Conservation (phyloP, 2,888 invertebrate species). For the Steinernema scapterisci region DNA sequence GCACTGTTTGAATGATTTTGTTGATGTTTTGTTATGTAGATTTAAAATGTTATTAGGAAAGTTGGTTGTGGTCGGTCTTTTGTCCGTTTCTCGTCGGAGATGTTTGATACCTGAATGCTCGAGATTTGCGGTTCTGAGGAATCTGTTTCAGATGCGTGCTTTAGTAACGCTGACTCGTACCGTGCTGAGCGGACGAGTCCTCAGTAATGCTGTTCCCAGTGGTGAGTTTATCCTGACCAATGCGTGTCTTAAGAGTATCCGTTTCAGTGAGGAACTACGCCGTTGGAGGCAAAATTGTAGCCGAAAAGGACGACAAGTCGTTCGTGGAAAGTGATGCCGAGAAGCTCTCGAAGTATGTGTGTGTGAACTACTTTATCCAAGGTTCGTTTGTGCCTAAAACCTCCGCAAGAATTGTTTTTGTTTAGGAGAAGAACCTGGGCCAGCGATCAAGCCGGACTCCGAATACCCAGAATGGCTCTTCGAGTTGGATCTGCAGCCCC, state of each 20-base stretch:
- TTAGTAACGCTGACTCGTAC: neutral
- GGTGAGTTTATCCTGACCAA: neutral
- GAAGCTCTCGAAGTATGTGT: conserved; percentile 60
- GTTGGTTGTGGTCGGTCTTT: neutral
- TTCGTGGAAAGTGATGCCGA: conserved; percentile 61
- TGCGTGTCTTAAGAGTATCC: neutral
- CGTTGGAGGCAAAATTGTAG: conserved; percentile 45
- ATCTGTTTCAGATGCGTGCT: conserved; percentile 19
- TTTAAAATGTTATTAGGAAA: conserved; percentile 18
- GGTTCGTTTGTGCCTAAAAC: conserved; percentile 40
- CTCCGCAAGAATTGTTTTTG: neutral
- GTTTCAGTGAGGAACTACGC: conserved; percentile 28
- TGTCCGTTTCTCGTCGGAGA: neutral
- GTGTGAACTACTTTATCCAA: conserved; percentile 62
- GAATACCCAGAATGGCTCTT: conserved; percentile 71
- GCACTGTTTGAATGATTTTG: conserved; percentile 47
- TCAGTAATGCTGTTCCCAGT: neutral
- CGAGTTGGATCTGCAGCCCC: conserved; percentile 53
- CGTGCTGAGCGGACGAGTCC: neutral
- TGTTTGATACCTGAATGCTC: neutral
- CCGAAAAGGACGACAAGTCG: conserved; percentile 57
- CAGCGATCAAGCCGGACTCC: conserved; percentile 68
- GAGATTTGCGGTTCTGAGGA: neutral
- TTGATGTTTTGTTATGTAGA: conserved; percentile 35
- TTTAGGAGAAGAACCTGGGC: conserved; percentile 68